phyloP scores from a whole-genome alignment of 2,113 vertebrate genomes.

The Marmota monax region DNA sequence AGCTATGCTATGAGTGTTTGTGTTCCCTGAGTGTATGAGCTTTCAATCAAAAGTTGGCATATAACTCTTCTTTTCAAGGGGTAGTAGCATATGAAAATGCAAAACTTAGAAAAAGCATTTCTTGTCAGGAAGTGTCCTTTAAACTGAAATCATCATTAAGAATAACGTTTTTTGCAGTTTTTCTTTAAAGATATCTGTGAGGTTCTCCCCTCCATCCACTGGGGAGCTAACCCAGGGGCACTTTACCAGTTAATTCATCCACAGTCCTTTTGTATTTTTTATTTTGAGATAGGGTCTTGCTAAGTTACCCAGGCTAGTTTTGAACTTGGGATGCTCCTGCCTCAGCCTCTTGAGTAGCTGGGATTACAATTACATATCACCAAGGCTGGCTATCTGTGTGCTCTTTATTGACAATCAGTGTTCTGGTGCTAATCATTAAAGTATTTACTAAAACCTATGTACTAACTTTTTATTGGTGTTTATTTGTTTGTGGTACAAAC shows the following conservation, averaged over 20 bases:
- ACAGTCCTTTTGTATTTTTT: no score
- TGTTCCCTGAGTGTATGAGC: conserved; percentile 58
- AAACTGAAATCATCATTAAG: conserved; percentile 80
- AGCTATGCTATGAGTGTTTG: conserved; percentile 67
- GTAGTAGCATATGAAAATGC: conserved; percentile 56
- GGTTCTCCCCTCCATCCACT: no score
- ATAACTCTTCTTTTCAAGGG: conserved; percentile 59
- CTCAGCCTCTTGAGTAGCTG: no score
- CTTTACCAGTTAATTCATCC: no score
- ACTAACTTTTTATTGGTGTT: background rate
- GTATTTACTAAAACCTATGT: conserved; percentile 81
- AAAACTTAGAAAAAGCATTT: conserved; percentile 62
- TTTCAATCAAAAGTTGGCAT: background rate
- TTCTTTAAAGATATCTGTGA: conserved; percentile 57
- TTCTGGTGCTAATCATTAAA: conserved; percentile 85
- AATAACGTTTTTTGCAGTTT: conserved; percentile 75
- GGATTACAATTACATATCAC: no score
- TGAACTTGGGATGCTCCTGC: no score
- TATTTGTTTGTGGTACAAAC: no score
- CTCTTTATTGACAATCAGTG: conserved; percentile 85
- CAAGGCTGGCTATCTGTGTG: conserved; percentile 46
- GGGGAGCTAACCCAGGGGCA: no score
- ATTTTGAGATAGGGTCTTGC: no score
- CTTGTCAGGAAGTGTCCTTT: conserved; percentile 79
- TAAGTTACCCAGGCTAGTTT: no score